These are phyloP conservation scores for Anneissia japonica DNA, from an alignment of 35 echinoderm and acorn worm genomes.

Conservation along the genomic window DNA sequence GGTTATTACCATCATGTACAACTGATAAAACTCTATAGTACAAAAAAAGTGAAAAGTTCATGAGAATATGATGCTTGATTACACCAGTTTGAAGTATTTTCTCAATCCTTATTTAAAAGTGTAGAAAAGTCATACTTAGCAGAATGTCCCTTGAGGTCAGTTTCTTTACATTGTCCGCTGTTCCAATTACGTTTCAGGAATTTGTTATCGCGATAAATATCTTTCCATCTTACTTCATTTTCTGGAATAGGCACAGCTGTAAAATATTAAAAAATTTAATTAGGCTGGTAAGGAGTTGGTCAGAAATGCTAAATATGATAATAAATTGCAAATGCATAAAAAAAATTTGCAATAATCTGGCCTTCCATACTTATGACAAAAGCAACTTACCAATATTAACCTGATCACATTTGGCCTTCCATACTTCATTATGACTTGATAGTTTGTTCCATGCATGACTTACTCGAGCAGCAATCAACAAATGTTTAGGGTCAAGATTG, in stretches of 20 bases:
- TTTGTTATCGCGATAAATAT: conserved; percentile 76
- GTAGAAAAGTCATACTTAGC: conserved; percentile 59
- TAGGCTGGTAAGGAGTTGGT: background rate
- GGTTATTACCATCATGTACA: conserved; percentile 62
- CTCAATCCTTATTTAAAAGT: background rate
- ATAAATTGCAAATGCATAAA: background rate
- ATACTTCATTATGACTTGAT: conserved; percentile 72
- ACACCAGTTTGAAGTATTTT: background rate
- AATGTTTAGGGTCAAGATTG: conserved; percentile 46
- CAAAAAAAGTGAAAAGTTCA: background rate
- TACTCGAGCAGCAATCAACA: conserved; percentile 70
- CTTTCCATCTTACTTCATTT: conserved; percentile 57
- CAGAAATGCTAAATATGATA: background rate
- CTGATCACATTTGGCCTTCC: conserved; percentile 83
- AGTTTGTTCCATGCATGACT: conserved; percentile 57
- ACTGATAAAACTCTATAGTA: conserved; percentile 72
- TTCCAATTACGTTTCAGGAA: conserved; percentile 80
- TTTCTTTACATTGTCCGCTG: conserved; percentile 50
- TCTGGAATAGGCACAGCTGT: conserved; percentile 67
- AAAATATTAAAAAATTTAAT: background rate
- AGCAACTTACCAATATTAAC: conserved; percentile 70
- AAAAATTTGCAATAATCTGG: background rate
- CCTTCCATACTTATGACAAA: background rate
- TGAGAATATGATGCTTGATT: background rate
- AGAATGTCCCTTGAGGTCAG: conserved; percentile 83